Percentiles rank a stretch among this genome's conserved stretches.
These are phyloP conservation scores for Gobius niger DNA, from an alignment of 2,113 vertebrate species.

Conservation along the genomic window DNA sequence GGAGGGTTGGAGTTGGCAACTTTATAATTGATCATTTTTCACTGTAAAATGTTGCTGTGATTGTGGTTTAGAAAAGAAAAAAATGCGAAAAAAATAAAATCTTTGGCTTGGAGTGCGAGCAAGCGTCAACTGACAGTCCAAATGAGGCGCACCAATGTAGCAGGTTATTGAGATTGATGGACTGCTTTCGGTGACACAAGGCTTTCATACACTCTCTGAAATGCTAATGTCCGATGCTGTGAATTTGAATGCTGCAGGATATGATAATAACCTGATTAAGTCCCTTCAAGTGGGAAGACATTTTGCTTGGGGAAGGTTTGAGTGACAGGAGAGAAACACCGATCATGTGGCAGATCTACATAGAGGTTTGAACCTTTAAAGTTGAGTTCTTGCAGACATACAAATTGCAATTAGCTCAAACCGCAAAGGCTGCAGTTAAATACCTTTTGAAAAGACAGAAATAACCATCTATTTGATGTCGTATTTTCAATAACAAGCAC, in stretches of 20 bases:
- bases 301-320: not conserved
- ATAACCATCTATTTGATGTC: too few species aligned
- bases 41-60: slow-evolving; percentile 38
- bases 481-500: too few species aligned
- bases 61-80: slow-evolving; percentile 44
- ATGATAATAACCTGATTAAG: slow-evolving; percentile 21
- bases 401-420: too few species aligned
- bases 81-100: not conserved
- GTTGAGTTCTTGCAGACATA: too few species aligned
- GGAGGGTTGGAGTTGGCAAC: slow-evolving; percentile 48
- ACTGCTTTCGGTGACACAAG: slow-evolving; percentile 20
- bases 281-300: not conserved
- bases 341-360: too few species aligned
- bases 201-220: slow-evolving; percentile 21
- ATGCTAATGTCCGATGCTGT: slow-evolving; percentile 24
- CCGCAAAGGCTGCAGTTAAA: too few species aligned
- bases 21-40: slow-evolving; percentile 66
- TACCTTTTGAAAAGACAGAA: too few species aligned
- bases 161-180: slow-evolving; percentile 53
- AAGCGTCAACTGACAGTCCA: slow-evolving; percentile 55
- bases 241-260: slow-evolving; percentile 12
- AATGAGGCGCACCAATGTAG: slow-evolving; percentile 48
- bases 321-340: not conserved
- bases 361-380: too few species aligned
- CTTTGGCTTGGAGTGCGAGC: slow-evolving; percentile 36